These are phyloP conservation scores for Seison nebaliae DNA, from an alignment of 1,140 invertebrate species.

Conservation along the genomic window DNA sequence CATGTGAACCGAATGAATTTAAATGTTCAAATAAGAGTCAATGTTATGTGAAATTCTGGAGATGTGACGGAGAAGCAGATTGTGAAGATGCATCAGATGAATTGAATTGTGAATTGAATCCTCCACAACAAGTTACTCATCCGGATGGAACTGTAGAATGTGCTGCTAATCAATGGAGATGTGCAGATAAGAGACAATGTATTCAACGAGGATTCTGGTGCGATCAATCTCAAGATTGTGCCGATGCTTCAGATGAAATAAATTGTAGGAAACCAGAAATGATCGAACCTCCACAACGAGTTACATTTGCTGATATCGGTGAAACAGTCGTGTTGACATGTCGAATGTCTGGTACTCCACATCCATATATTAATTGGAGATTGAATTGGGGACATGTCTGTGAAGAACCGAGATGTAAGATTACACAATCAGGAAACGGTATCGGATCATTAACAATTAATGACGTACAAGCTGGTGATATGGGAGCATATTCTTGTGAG, in stretches of 20 bases:
- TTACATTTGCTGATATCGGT: slow-evolving; percentile 40
- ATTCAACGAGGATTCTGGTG: slow-evolving; percentile 42
- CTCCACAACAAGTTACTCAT: slow-evolving; percentile 11
- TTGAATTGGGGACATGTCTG: slow-evolving; percentile 79
- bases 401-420: slow-evolving; percentile 37
- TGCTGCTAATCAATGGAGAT: background rate
- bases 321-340: slow-evolving; percentile 50
- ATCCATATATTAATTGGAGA: slow-evolving; percentile 69
- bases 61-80: slow-evolving; percentile 64
- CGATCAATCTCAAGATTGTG: slow-evolving; percentile 58
- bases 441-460: slow-evolving; percentile 52
- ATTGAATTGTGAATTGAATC: slow-evolving; percentile 43
- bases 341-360: slow-evolving; percentile 56
- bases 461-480: slow-evolving; percentile 41
- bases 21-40: slow-evolving; percentile 41
- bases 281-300: slow-evolving; percentile 35
- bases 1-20: slow-evolving; percentile 52
- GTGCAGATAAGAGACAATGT: background rate
- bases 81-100: slow-evolving; percentile 67
- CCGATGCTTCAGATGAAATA: slow-evolving; percentile 61
- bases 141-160: background rate
- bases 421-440: slow-evolving; percentile 11
- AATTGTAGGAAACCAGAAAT: slow-evolving; percentile 53
- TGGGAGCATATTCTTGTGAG: slow-evolving; percentile 89
- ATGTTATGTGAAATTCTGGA: slow-evolving; percentile 68